Base-by-base conservation (phyloP, 2,797 vertebrate species). In the Australoheros facetus region DNA sequence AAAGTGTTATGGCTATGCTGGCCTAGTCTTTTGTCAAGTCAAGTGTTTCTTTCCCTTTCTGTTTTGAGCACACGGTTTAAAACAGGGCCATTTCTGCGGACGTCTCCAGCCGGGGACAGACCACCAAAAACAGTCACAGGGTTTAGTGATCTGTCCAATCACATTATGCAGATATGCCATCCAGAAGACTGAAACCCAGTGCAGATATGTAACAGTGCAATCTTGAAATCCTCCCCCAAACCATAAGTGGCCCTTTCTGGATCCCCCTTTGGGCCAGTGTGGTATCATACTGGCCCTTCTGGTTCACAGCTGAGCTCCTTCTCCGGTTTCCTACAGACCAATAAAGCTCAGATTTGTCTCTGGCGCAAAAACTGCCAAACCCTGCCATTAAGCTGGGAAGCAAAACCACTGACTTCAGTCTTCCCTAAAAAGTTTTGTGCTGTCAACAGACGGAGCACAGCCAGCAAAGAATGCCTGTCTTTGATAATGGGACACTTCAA, bases 261-360 rank as follows among this genome's bases (percentile, higher is more conserved):
- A 32, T n/a, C 19, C 28, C 28, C 51, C n/a, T 74, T 30, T 26
- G 45, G 70, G 21, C 45, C 45, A 48, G 5, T 48, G 45, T 48
- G 45, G 45, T 48, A 16, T 48, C 14, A 17, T 48, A 48, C 2
- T 48, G 45, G 45, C 37, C 69, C 13, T 32, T 56, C 8, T 19
- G 32, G 6, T 56, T 58, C 57, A 23, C 39, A 54, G 56, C 2
- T 55, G 16, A 70, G 34, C 19, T 80, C 70, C 42, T 55, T 42
- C 26, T 82, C 83, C 77, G 59, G 45, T 3, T 82, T 73, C 54
- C 45, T 57, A 16, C 64, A 73, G 58, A 55, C 57, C 71, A 57
- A 12, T 1, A 1, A 60, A 69, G 21, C 71, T 73, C 16, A 54
- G 58, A 66, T 80, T 28, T 58, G 42, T 51, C 48, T n/a, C n/a